phyloP scores from a whole-genome alignment of 2,113 vertebrate species.

The Lagopus leucura region DNA sequence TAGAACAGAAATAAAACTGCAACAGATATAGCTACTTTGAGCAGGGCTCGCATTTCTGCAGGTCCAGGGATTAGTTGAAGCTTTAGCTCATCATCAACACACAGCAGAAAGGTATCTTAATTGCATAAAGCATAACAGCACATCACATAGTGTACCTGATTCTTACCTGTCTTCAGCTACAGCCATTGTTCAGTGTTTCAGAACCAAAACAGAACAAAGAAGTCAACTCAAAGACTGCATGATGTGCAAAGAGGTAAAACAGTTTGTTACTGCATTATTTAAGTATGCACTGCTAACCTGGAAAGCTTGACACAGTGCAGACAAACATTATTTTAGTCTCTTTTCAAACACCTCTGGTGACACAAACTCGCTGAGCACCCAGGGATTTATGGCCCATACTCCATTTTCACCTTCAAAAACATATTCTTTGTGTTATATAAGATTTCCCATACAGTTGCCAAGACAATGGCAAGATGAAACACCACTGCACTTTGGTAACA shows the following conservation, averaged over 20 bases:
- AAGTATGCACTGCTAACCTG: accelerated
- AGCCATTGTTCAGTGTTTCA: accelerated
- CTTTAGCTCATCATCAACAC: not conserved
- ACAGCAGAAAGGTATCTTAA: not conserved
- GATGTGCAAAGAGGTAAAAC: not conserved
- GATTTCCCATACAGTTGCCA: not conserved
- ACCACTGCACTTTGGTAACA: not conserved
- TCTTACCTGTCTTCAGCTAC: not conserved
- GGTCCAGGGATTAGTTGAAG: not conserved
- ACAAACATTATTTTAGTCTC: not conserved
- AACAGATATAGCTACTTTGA: not conserved
- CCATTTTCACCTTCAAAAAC: not conserved
- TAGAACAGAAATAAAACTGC: not conserved
- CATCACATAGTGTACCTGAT: not conserved
- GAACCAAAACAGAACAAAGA: not conserved
- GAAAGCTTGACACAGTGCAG: not conserved
- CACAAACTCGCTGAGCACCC: not conserved
- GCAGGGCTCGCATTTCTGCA: not conserved
- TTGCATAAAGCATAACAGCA: not conserved
- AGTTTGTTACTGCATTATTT: not conserved
- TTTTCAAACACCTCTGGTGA: not conserved
- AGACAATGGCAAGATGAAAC: not conserved
- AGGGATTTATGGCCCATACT: not conserved
- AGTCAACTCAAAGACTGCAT: not conserved
- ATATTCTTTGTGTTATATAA: not conserved